Percentiles rank a stretch among this genome's conserved stretches.
phyloP scores from a whole-genome alignment of 2,113 vertebrate genomes.

The Myxocyprinus asiaticus region DNA sequence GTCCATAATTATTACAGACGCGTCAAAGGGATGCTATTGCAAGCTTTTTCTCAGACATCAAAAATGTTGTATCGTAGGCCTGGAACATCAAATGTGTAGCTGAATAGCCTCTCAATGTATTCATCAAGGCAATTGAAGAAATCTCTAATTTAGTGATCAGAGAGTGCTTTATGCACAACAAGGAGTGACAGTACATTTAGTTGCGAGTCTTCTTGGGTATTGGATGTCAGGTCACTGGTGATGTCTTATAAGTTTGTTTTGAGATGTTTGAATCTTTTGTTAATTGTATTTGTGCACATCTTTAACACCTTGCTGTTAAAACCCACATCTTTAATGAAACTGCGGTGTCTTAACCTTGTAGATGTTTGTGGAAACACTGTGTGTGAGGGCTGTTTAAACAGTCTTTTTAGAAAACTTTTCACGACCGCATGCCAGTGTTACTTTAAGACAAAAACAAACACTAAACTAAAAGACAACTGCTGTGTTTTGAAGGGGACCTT shows the following conservation, averaged over 20 bases:
- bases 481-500: too few species aligned
- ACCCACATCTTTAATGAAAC: background rate
- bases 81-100: constrained; percentile 70
- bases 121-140: constrained; percentile 78
- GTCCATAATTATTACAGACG: constrained; percentile 75
- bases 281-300: constrained; percentile 43
- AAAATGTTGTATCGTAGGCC: constrained; percentile 71
- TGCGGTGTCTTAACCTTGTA: background rate
- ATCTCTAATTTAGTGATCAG: constrained; percentile 72
- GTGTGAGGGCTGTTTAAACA: too few species aligned
- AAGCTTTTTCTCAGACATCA: constrained; percentile 75
- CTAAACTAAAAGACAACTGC: background rate
- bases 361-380: background rate
- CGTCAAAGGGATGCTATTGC: constrained; percentile 74
- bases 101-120: constrained; percentile 77
- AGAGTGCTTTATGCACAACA: constrained; percentile 68
- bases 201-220: constrained; percentile 59
- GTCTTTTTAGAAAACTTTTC: constrained; percentile 9
- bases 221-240: constrained; percentile 57
- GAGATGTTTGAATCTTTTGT: constrained; percentile 28
- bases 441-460: background rate
- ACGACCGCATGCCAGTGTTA: background rate
- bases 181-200: constrained; percentile 67
- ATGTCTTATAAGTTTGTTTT: constrained; percentile 54
- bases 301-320: background rate